A percentile compares a stretch with the other conserved stretches of the same genome.
phyloP scores from a whole-genome alignment of 2,888 invertebrate genomes.

The Plagodis dolabraria region DNA sequence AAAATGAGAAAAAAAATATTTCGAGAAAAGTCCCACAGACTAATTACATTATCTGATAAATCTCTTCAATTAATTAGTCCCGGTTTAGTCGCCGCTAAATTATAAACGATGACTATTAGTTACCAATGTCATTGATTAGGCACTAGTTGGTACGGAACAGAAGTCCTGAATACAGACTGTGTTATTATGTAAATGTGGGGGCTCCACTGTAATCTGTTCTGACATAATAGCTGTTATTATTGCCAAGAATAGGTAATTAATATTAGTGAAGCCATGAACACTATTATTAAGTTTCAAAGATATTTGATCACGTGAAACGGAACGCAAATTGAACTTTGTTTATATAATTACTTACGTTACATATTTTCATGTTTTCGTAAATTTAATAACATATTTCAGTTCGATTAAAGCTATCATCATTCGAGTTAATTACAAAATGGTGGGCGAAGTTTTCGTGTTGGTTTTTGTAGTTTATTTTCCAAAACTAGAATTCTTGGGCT shows the following conservation, averaged over 20 bases:
- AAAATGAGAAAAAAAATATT: too few species aligned
- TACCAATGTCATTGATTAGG: constrained; percentile 1
- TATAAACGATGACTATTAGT: constrained; percentile 2
- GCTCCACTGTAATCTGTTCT: constrained; percentile 14
- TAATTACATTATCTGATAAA: neutral
- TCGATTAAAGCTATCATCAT: too few species aligned
- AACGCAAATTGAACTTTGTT: neutral
- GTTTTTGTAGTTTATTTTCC: too few species aligned
- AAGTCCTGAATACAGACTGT: constrained; percentile 13
- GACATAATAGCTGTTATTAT: constrained; percentile 23
- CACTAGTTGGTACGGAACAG: neutral
- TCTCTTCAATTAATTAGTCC: neutral
- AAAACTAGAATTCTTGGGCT: too few species aligned
- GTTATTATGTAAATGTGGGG: constrained; percentile 20
- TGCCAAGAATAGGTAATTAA: constrained; percentile 21
- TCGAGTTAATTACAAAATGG: too few species aligned
- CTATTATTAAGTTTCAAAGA: constrained; percentile 18
- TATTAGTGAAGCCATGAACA: constrained; percentile 6
- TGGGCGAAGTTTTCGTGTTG: too few species aligned
- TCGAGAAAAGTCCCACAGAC: too few species aligned
- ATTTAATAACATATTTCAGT: too few species aligned
- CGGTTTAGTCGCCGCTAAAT: neutral
- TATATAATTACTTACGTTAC: too few species aligned
- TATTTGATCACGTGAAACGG: constrained; percentile 5
- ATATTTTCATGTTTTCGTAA: too few species aligned